These are phyloP conservation scores for Proales similis DNA, from an alignment of 1,140 invertebrate genomes.

Conservation along the genomic window DNA sequence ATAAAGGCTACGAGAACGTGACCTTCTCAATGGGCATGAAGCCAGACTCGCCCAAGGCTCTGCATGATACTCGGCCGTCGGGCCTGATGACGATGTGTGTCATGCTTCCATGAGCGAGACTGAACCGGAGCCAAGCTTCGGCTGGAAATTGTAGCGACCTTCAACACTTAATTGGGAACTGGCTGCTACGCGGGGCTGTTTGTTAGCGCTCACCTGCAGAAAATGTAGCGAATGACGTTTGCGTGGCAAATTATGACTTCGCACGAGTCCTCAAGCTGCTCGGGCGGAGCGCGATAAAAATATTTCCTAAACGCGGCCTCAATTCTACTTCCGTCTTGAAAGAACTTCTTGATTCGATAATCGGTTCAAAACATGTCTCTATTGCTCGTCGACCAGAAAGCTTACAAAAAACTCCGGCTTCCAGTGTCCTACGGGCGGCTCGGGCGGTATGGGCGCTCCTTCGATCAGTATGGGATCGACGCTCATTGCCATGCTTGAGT, in stretches of 20 bases:
- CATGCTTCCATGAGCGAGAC: conserved; percentile 81
- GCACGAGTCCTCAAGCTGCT: conserved; percentile 74
- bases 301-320: conserved; percentile 90
- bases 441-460: conserved; percentile 78
- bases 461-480: conserved; percentile 74
- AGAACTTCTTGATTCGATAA: conserved; percentile 11
- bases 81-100: conserved; percentile 80
- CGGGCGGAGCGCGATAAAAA: conserved; percentile 75
- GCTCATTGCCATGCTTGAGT: conserved; percentile 54
- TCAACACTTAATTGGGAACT: conserved; percentile 59
- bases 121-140: conserved; percentile 88
- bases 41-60: conserved; percentile 74
- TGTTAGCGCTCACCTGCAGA: too few species aligned
- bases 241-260: conserved; percentile 93
- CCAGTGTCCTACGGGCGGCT: conserved; percentile 79
- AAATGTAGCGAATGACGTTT: conserved; percentile 95
- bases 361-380: neutral
- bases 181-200: conserved; percentile 35
- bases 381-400: neutral
- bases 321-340: conserved; percentile 80
- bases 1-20: neutral
- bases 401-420: conserved; percentile 69
- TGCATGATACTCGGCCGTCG: conserved; percentile 72
- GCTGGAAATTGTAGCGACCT: conserved; percentile 92
- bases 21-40: conserved; percentile 62